These are phyloP conservation scores for Oncorhynchus nerka DNA, from an alignment of 2,113 vertebrate species.

Conservation along the genomic window DNA sequence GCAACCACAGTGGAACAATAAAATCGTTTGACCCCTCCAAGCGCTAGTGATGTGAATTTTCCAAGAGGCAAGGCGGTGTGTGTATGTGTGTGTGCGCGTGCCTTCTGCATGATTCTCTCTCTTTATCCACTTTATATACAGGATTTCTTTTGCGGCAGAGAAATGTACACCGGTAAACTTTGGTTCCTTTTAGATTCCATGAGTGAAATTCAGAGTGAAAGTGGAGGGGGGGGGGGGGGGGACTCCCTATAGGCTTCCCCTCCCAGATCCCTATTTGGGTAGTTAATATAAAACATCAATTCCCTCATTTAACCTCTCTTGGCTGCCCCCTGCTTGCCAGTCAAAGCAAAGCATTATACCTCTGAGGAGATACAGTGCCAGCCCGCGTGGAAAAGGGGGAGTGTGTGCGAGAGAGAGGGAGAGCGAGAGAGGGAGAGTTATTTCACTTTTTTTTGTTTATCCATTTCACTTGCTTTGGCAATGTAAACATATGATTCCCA, in stretches of 20 bases:
- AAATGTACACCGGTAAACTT: background rate
- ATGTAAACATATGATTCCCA: too few relatives aligned
- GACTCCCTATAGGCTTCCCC: background rate
- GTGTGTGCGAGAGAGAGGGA: background rate
- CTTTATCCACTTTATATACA: background rate
- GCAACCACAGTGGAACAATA: conserved; percentile 63
- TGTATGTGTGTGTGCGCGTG: background rate
- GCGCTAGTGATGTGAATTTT: background rate
- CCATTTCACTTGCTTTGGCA: too few relatives aligned
- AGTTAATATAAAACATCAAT: conserved; percentile 4
- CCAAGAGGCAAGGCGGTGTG: background rate
- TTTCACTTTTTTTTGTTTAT: background rate
- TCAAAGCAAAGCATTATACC: conserved; percentile 21
- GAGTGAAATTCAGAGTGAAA: background rate
- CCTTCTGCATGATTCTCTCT: conserved; percentile 23
- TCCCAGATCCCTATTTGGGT: background rate
- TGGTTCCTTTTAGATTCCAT: background rate
- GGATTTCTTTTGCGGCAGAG: background rate
- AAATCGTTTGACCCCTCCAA: conserved; percentile 45
- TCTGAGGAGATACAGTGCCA: background rate
- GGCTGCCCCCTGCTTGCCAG: conserved; percentile 59
- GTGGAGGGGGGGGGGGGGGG: background rate
- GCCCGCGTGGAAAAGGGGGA: too few relatives aligned
- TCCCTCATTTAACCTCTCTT: conserved; percentile 38
- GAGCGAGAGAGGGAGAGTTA: background rate